These are phyloP conservation scores for Drosophila melanosoma DNA, from an alignment of 2,888 invertebrate species.

Conservation along the genomic window DNA sequence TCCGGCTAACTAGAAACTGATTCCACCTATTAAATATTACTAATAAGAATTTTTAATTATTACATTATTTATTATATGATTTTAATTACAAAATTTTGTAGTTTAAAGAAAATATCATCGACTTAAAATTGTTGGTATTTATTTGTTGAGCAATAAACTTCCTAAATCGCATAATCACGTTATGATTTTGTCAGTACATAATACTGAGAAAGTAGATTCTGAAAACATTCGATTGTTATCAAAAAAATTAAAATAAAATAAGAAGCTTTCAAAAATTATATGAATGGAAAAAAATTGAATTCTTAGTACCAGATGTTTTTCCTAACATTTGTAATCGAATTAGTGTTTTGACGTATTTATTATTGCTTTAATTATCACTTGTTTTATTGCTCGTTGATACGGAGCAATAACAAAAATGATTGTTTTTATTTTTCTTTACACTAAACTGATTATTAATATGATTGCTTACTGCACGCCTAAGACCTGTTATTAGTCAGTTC, in stretches of 20 bases:
- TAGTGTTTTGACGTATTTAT: constrained; percentile 1
- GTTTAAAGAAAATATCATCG: background rate
- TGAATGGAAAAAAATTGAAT: background rate
- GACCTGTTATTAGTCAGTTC: constrained; percentile 10
- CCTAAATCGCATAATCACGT: background rate
- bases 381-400: constrained; percentile 8
- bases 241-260: constrained; percentile 12
- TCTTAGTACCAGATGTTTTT: constrained; percentile 1
- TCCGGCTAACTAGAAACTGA: background rate
- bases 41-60: background rate
- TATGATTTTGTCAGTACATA: constrained; percentile 20
- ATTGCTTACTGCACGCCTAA: constrained; percentile 19
- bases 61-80: background rate
- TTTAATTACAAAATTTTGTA: background rate
- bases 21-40: background rate
- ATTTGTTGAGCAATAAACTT: background rate
- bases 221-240: constrained; percentile 31
- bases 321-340: background rate
- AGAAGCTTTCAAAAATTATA: background rate
- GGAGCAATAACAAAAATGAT: constrained; percentile 3
- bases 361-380: constrained; percentile 7
- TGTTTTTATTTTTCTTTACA: constrained; percentile 8
- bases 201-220: constrained; percentile 1
- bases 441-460: constrained; percentile 21
- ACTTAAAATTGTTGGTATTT: background rate